A percentile compares a stretch with the other conserved stretches of the same genome.
phyloP scores from a whole-genome alignment of 2,113 vertebrate genomes.

The Trogon melanurus region DNA sequence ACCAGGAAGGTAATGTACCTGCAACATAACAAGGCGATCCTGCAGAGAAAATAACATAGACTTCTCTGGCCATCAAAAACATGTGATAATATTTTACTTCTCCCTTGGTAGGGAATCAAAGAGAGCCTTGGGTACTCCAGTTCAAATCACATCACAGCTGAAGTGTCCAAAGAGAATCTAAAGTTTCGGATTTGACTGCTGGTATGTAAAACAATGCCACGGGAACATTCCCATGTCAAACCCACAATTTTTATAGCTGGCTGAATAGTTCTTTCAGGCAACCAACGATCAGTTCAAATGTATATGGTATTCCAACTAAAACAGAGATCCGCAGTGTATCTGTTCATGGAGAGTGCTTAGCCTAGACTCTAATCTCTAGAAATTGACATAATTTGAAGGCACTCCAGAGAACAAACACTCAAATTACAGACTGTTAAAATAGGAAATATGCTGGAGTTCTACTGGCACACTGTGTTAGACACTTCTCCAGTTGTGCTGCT shows the following conservation, averaged over 20 bases:
- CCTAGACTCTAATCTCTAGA: constrained; percentile 42
- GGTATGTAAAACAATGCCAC: constrained; percentile 58
- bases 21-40: neutral
- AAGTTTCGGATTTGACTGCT: constrained; percentile 45
- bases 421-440: constrained; percentile 52
- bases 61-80: neutral
- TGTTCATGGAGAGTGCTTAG: constrained; percentile 17
- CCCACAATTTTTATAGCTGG: constrained; percentile 30
- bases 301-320: constrained; percentile 43
- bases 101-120: constrained; percentile 27
- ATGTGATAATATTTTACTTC: constrained; percentile 34
- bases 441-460: constrained; percentile 41
- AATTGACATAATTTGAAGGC: constrained; percentile 58
- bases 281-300: constrained; percentile 20
- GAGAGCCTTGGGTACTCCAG: neutral
- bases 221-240: constrained; percentile 53
- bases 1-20: neutral
- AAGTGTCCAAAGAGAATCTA: constrained; percentile 42
- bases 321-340: constrained; percentile 26
- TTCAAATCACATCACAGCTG: constrained; percentile 57
- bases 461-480: neutral
- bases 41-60: neutral
- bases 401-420: constrained; percentile 42
- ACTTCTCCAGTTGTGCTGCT: neutral
- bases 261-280: constrained; percentile 36